These are phyloP conservation scores for Hemithea aestivaria DNA, from an alignment of 2,888 invertebrate species.

Conservation along the genomic window DNA sequence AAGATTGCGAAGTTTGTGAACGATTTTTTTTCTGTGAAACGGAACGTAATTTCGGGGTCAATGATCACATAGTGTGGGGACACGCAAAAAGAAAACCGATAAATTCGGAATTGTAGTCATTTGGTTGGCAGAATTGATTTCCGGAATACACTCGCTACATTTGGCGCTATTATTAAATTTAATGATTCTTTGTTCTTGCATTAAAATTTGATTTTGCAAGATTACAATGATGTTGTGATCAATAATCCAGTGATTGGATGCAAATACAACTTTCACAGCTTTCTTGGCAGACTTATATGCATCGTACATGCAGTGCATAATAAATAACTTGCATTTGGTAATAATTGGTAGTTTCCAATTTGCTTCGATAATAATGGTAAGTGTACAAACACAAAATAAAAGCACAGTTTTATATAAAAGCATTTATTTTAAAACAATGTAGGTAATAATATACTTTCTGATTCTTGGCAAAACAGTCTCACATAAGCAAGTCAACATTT, in stretches of 20 bases:
- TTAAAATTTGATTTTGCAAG: neutral
- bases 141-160: no score
- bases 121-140: slow-evolving; percentile 16
- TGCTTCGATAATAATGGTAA: neutral
- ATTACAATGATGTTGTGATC: no score
- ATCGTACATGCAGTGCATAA: slow-evolving; percentile 8
- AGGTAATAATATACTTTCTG: slow-evolving; percentile 79
- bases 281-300: slow-evolving; percentile 4
- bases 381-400: slow-evolving; percentile 5
- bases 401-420: slow-evolving; percentile 65
- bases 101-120: slow-evolving; percentile 14
- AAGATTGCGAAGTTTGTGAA: no score
- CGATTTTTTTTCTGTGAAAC: no score
- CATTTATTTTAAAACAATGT: slow-evolving; percentile 80
- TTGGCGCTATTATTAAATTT: no score
- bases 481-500: slow-evolving; percentile 80
- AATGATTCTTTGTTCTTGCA: slow-evolving; percentile 8
- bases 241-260: neutral
- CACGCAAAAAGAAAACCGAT: neutral
- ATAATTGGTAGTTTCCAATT: slow-evolving; percentile 11
- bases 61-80: slow-evolving; percentile 20
- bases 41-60: slow-evolving; percentile 24
- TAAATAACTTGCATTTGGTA: slow-evolving; percentile 4
- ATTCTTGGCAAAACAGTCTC: slow-evolving; percentile 80
- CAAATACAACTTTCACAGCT: slow-evolving; percentile 6